Base-by-base conservation (phyloP, 30 jellyfish, hydroid and myxozoan species). In the Sanderia malayensis region DNA sequence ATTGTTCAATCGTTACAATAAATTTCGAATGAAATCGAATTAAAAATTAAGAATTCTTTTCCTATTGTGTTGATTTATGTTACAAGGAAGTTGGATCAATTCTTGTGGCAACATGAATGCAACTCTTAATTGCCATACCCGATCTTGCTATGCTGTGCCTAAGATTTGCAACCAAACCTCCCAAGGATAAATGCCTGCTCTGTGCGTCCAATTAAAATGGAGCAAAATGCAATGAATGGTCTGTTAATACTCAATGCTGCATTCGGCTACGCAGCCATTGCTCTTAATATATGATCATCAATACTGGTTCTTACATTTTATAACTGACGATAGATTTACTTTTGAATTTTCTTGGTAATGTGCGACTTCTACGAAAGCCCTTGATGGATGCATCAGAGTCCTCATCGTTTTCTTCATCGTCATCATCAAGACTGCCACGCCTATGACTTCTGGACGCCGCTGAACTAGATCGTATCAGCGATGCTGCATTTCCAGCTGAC, bases 351-450 rank as follows among this genome's bases (percentile, higher is more conserved):
- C 70, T 52, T 53, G 89, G 89, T 23, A 77, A 64, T 4, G 89
- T 77, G 46, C 68, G 70, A 13, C 89, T 77, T 20, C 89, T 47
- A 18, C 81, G 89, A 20, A 78, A 70, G 21, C 65, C 70, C 2
- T 79, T 79, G 0, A 68, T 41, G 0, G 89, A 58, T 0, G 70
- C 67, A 55, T 78, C 89, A 1, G 89, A 78, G 65, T 78, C 89
- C 20, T 78, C 89, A 29, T 78, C 89, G 26, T 63, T 53, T 11
- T 78, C 89, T 7, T 78, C 89, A 62, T 78, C 89, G 13, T 78
- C 89, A 62, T 78, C 89, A 1, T 78, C 89, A 33, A 78, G 72
- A 53, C 89, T 78, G 23, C 89, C 81, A 46, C 89, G 64, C 31
- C 89, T 70, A 25, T 47, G 80, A 7, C n/a, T 11, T 29, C 88